These are phyloP conservation scores for Ormyrus nitidulus DNA, from an alignment of 2,888 invertebrate genomes.

Conservation along the genomic window DNA sequence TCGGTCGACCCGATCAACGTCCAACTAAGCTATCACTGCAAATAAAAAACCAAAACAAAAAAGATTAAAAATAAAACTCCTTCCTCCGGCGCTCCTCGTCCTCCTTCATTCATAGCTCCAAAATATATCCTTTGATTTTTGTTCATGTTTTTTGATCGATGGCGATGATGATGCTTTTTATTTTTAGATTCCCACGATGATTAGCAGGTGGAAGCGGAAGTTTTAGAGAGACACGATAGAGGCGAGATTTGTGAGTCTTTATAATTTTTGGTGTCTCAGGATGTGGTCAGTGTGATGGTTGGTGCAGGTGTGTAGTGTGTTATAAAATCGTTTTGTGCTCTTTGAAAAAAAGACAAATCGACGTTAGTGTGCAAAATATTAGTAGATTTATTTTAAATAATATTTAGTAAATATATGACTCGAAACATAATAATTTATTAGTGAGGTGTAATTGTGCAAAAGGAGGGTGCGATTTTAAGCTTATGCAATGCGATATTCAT, in stretches of 20 bases:
- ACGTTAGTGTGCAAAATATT: constrained; percentile 24
- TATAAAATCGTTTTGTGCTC: constrained; percentile 45
- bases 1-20: constrained; percentile 64
- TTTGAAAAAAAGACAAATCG: constrained; percentile 49
- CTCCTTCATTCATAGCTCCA: not conserved
- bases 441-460: not conserved
- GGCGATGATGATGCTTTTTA: constrained; percentile 13
- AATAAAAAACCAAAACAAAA: constrained; percentile 67
- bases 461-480: constrained; percentile 25
- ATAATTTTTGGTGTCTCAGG: constrained; percentile 14
- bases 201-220: constrained; percentile 50
- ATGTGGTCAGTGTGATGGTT: constrained; percentile 29
- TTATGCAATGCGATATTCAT: constrained; percentile 1
- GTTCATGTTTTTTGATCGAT: constrained; percentile 16
- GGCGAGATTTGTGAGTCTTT: constrained; percentile 11
- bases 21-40: constrained; percentile 74
- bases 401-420: too few relatives aligned
- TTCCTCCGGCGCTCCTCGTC: not conserved
- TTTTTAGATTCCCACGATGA: constrained; percentile 39
- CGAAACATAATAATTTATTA: not conserved
- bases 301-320: constrained; percentile 49
- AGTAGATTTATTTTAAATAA: not conserved
- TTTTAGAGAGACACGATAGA: constrained; percentile 30
- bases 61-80: constrained; percentile 51
- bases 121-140: constrained; percentile 2